phyloP scores from a whole-genome alignment of 2,113 vertebrate genomes.

The Salvelinus alpinus region DNA sequence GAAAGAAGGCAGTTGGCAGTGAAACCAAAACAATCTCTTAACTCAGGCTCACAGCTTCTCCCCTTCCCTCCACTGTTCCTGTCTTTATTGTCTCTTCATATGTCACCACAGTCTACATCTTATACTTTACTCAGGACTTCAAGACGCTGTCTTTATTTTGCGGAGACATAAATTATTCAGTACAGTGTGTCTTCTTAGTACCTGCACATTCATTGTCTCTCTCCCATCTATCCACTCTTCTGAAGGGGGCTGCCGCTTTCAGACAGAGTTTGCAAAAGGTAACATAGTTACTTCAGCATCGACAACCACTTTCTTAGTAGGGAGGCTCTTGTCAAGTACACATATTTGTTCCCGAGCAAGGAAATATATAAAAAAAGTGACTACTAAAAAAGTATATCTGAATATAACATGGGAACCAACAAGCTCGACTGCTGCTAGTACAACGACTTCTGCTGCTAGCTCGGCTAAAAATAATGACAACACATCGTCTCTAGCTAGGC shows the following conservation, averaged over 20 bases:
- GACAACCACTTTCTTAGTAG: slow-evolving; percentile 81
- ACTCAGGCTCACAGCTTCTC: slow-evolving; percentile 69
- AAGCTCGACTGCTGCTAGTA: slow-evolving; percentile 69
- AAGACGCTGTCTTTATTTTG: slow-evolving; percentile 79
- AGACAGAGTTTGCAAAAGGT: slow-evolving; percentile 80
- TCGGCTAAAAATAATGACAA: slow-evolving; percentile 72
- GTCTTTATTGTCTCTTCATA: slow-evolving; percentile 81
- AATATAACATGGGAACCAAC: slow-evolving; percentile 74
- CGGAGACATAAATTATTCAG: slow-evolving; percentile 81
- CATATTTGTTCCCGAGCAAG: slow-evolving; percentile 75
- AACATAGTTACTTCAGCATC: slow-evolving; percentile 78
- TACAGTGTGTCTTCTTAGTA: slow-evolving; percentile 74
- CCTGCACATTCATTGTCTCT: slow-evolving; percentile 73
- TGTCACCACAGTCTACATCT: slow-evolving; percentile 80
- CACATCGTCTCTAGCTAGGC: slow-evolving; percentile 50
- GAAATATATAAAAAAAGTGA: slow-evolving; percentile 71
- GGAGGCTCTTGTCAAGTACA: slow-evolving; percentile 76
- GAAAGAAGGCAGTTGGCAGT: slow-evolving; percentile 71
- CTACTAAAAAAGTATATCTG: slow-evolving; percentile 70
- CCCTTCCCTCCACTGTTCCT: slow-evolving; percentile 68
- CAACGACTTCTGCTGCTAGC: slow-evolving; percentile 68
- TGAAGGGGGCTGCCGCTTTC: slow-evolving; percentile 75
- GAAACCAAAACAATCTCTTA: slow-evolving; percentile 78
- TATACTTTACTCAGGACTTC: slow-evolving; percentile 79
- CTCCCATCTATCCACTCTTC: slow-evolving; percentile 73